Conservation (phyloP, 2,113 vertebrate species). For the Dinomys branickii region DNA sequence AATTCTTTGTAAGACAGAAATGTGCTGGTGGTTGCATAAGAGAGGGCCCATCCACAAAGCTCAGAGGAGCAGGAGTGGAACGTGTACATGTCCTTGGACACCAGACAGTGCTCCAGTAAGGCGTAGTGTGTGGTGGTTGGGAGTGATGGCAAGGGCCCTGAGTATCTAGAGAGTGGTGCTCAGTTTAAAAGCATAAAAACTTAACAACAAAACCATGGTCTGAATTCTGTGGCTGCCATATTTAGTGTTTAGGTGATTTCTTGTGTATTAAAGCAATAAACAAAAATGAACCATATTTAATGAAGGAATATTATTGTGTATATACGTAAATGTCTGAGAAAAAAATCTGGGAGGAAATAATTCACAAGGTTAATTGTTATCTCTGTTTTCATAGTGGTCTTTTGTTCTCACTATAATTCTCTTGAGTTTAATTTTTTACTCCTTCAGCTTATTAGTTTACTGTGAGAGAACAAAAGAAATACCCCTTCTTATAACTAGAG, state of each 20-base stretch:
- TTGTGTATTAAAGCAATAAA: neutral
- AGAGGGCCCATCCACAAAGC: neutral
- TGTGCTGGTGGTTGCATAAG: neutral
- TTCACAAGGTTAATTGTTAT: neutral
- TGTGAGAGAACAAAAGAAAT: neutral
- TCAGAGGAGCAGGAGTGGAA: neutral
- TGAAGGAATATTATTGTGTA: neutral
- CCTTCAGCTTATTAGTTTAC: neutral
- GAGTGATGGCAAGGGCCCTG: too few relatives aligned
- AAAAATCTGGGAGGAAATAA: neutral
- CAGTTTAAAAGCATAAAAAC: neutral
- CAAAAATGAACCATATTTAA: neutral
- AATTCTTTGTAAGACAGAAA: neutral
- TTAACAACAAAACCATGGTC: neutral
- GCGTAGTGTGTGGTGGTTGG: neutral
- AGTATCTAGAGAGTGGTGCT: neutral
- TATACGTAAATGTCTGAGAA: neutral
- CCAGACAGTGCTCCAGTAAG: neutral
- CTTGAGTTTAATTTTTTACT: neutral
- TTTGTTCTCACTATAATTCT: neutral
- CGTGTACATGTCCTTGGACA: neutral
- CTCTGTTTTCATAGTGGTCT: neutral
- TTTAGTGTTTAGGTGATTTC: neutral
- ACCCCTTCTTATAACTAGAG: neutral
- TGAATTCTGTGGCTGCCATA: neutral